A percentile compares a stretch with the other conserved stretches of the same genome.
These are phyloP conservation scores for Micromussa lordhowensis DNA, from an alignment of 92 coral and sea anemone genomes.

Conservation along the genomic window DNA sequence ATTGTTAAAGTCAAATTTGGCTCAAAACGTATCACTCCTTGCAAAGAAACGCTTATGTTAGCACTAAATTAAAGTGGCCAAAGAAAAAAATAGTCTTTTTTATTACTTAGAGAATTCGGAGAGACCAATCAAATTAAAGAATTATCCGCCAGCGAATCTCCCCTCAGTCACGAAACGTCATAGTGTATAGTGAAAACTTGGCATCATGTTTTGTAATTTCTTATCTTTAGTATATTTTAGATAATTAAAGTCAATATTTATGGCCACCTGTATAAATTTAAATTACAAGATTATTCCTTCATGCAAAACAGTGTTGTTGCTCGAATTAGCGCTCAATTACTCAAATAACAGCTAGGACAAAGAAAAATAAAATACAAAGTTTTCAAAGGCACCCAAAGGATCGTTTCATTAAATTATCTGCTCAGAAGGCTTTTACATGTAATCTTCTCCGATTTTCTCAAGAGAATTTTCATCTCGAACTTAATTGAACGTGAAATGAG, in stretches of 20 bases:
- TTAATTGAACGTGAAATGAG: no score
- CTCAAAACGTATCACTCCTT: not conserved
- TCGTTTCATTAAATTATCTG: no score
- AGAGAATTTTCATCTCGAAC: no score
- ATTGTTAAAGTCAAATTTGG: not conserved
- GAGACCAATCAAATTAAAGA: not conserved
- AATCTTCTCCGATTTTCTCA: no score
- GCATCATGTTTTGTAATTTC: not conserved
- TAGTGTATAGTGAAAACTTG: no score
- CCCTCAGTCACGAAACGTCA: not conserved
- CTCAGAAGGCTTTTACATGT: no score
- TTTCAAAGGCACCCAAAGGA: not conserved
- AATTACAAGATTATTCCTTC: not conserved
- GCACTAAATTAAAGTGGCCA: not conserved
- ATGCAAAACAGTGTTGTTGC: not conserved
- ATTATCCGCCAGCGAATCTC: not conserved
- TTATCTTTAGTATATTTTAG: no score
- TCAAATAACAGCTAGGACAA: not conserved
- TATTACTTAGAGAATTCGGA: not conserved
- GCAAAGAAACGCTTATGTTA: not conserved
- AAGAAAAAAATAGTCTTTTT: no score
- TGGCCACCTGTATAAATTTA: not conserved
- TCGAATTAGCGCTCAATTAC: not conserved
- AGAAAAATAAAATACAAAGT: no score
- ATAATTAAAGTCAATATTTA: not conserved